Conservation (phyloP, 2,888 invertebrate species). For the Dyspetes luteomarginatus region DNA sequence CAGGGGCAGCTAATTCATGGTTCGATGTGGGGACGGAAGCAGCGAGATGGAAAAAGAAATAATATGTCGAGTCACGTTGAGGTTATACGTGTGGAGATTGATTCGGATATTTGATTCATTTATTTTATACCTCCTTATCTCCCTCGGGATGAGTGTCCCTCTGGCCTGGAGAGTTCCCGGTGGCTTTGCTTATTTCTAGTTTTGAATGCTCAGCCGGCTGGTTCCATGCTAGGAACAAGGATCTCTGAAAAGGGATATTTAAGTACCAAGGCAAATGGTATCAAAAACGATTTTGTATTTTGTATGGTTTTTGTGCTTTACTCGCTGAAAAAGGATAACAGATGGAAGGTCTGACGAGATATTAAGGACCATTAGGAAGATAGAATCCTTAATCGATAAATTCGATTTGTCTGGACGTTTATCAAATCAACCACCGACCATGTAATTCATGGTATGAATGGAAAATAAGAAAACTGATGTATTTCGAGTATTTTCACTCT, state of each 20-base stretch:
- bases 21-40: neutral
- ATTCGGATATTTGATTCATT: too few relatives aligned
- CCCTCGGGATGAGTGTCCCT: slow-evolving; percentile 28
- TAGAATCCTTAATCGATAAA: neutral
- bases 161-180: neutral
- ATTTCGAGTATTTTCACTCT: too few relatives aligned
- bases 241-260: neutral
- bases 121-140: slow-evolving; percentile 15
- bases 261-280: neutral
- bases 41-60: slow-evolving; percentile 2
- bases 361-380: slow-evolving; percentile 6
- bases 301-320: slow-evolving; percentile 17
- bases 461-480: too few relatives aligned
- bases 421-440: too few relatives aligned
- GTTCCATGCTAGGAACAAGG: neutral
- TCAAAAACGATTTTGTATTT: slow-evolving; percentile 39
- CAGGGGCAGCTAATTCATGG: slow-evolving; percentile 23
- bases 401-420: slow-evolving; percentile 1
- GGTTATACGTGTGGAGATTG: slow-evolving; percentile 1
- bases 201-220: neutral
- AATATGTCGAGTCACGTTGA: neutral
- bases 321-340: neutral
- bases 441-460: neutral
- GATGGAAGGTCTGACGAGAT: slow-evolving; percentile 1
- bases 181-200: slow-evolving; percentile 8